A percentile compares a stretch with the other conserved stretches of the same genome.
Evolutionary conservation across 2,888 invertebrate species (phyloP).

Genomic region (Drosophila peninsularis): DNA sequence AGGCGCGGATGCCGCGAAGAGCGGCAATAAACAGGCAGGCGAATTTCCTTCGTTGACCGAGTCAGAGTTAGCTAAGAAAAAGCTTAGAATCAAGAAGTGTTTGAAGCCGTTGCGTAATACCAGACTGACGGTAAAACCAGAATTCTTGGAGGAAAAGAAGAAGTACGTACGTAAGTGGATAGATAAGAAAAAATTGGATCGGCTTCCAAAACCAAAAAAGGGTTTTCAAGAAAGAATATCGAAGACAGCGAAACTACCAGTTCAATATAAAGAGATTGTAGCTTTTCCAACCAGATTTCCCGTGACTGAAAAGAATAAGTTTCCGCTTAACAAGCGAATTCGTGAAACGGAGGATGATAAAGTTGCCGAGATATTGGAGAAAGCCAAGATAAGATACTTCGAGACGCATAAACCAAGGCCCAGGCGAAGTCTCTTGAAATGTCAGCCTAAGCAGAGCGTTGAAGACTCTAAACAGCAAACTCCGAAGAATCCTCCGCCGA

Average conservation of each 20-base stretch:
- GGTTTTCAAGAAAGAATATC: neutral
- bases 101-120: neutral
- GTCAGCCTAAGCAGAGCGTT: no score
- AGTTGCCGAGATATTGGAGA: constrained; percentile 15
- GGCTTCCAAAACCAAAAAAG: neutral
- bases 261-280: neutral
- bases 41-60: neutral
- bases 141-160: neutral
- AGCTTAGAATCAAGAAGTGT: neutral
- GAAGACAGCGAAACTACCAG: neutral
- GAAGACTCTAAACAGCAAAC: neutral
- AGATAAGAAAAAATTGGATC: neutral
- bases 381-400: constrained; percentile 5
- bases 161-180: neutral
- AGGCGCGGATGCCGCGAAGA: neutral
- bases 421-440: neutral
- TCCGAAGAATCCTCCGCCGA: neutral
- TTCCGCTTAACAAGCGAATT: constrained; percentile 32
- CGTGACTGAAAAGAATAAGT: neutral
- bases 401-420: neutral
- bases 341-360: constrained; percentile 41
- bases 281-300: constrained; percentile 24
- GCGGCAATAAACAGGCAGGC: neutral
- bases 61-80: neutral
- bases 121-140: neutral